Evolutionary conservation across 2,113 vertebrate genomes (phyloP), one percentile per base, ranked within the genome.

Genomic region (Silurus asotus): DNA sequence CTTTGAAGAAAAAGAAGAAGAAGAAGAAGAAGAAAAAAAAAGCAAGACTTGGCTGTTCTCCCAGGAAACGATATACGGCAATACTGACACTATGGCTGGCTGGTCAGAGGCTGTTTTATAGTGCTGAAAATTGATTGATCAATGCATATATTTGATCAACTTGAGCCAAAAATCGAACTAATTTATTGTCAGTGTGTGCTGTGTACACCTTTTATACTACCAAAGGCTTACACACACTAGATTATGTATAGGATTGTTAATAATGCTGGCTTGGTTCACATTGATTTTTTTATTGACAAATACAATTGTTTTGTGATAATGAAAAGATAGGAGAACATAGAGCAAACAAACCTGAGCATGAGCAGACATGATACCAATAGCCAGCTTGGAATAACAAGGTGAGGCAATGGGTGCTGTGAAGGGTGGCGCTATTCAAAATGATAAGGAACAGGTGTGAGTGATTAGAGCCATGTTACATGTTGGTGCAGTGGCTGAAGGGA

Each of bases 1-100:
- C 92, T 92, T 94, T 93, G 92, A 93, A 92, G 92, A 92, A 89
- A 90, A 11, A 56, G 87, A 88, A 85, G 87, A 78, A 75, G 88
- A 76, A 62, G 58, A 49, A 84, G 51, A 77, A 83, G 17, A 28
- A 37, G 6, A 6, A 28, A 56, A 56, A 8, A 56, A 56, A 13
- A 56, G 55, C 28, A 72, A 8, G 69, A 20, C 15, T 72, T 70
- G 67, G 28, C 28, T 70, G 28, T 45, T 70, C 2, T 13, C 67
- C 67, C 67, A 49, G 8, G 19, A 0, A 56, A 19, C 15, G 20
- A 74, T 48, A 74, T 49, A 74, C 0, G 13, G 11, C 15, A 70
- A 7, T 74, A 23, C 19, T 49, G 70, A 23, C 45, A 74, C 70
- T 74, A 9, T 9, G 67, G 28, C 28, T 56, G 55, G 55, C 55